These are phyloP conservation scores for Andinoacara biseriatus DNA, from an alignment of 2,113 vertebrate species.

Conservation along the genomic window DNA sequence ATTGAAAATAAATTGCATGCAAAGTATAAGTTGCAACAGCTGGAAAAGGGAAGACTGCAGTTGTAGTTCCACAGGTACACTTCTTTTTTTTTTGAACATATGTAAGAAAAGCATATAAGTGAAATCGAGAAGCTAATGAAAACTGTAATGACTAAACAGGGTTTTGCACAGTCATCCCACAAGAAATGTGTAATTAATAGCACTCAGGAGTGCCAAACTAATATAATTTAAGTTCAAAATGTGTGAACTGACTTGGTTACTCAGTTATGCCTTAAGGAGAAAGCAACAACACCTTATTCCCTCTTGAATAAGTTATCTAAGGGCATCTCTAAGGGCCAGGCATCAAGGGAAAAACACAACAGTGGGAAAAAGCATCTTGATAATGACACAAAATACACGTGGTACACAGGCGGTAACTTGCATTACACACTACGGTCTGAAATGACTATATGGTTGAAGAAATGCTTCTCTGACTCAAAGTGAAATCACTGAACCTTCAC, in stretches of 20 bases:
- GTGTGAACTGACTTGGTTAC: conserved; percentile 38
- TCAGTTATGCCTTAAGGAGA: conserved; percentile 20
- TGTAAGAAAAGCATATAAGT: background rate
- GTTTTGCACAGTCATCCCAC: background rate
- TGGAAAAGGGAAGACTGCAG: background rate
- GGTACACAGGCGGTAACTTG: background rate
- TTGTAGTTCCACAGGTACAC: background rate
- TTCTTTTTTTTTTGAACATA: background rate
- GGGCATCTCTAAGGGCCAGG: conserved; percentile 28
- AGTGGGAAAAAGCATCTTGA: background rate
- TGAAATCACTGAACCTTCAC: background rate
- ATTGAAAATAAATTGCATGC: background rate
- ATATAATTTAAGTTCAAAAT: conserved; percentile 16
- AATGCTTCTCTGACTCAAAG: background rate
- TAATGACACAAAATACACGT: conserved; percentile 15
- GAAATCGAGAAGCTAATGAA: background rate
- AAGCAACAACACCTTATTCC: conserved; percentile 70
- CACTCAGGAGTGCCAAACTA: background rate
- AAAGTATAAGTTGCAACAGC: background rate
- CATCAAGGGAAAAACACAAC: conserved; percentile 25
- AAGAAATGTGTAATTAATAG: conserved; percentile 4
- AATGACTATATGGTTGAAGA: background rate
- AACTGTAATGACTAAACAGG: background rate
- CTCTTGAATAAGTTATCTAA: conserved; percentile 30
- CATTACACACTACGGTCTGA: background rate